Evolutionary conservation across 2,888 invertebrate species (phyloP), one percentile per base, ranked within the genome.

Genomic region (Hypolimnas misippus): DNA sequence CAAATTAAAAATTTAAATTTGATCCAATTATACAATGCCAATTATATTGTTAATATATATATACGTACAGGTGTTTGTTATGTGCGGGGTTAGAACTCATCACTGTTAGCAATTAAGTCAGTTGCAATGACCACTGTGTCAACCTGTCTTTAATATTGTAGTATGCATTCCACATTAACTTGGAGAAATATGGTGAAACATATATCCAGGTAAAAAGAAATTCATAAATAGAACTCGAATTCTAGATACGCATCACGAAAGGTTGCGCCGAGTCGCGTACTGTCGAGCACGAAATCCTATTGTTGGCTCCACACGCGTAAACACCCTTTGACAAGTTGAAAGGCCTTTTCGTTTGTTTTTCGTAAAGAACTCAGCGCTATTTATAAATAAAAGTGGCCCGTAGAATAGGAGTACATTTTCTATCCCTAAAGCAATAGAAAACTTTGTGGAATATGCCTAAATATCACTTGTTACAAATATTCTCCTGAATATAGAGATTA

Each of bases 271-370:
- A 55, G 33, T 57, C 38, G 46, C 21, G 64, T 67, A 65, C 64
- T 19, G 63, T 62, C 63, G 42, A 53, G 65, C 67, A 61, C 60
- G 55, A 70, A 71, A 71, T 70, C 67, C 58, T 62, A 62, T 69
- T 66, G 63, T 31, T 54, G 62, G 56, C 49, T 40, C 38, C 50
- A 65, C 70, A 68, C 56, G 59, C 63, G 68, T 64, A 64, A 68
- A 67, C 66, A 66, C 56, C 65, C 62, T 69, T 69, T 70, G 67
- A 68, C 70, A 62, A 69, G 67, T 58, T 65, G 59, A 67, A 65
- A 52, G 33, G 16, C 17, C 40, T 35, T 54, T 52, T 51, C 33
- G 54, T 52, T 49, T 29, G 58, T 62, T 65, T 58, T 52, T 38
- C 60, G 35, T 57, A 58, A 25, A 29, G 46, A 35, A 59, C 50